Conservation (phyloP, 2,888 invertebrate species). For the Coleophora deauratella region DNA sequence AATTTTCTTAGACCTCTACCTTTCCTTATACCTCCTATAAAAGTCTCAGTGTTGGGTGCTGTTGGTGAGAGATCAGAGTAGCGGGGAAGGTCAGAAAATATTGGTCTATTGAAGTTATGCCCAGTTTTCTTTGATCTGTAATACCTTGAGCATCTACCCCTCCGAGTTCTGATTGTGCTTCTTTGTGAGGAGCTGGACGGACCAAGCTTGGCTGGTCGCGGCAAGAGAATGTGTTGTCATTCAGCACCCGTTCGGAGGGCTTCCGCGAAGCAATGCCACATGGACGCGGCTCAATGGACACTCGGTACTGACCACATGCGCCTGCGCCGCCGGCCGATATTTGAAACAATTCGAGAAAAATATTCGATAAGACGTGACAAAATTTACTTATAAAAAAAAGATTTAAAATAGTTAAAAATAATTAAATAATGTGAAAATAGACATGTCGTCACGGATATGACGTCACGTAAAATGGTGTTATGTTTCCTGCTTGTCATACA, state of each 20-base stretch:
- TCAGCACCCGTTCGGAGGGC: conserved; percentile 50
- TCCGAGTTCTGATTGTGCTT: conserved; percentile 2
- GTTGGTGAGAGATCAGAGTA: too few relatives aligned
- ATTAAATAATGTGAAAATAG: too few relatives aligned
- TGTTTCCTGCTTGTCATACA: too few relatives aligned
- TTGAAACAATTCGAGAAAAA: not conserved
- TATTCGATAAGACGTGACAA: too few relatives aligned
- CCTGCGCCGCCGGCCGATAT: not conserved
- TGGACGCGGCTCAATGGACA: conserved; percentile 35
- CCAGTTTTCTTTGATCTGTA: too few relatives aligned
- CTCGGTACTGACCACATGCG: conserved; percentile 24
- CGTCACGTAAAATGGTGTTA: too few relatives aligned
- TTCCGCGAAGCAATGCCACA: conserved; percentile 57
- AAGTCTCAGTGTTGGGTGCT: too few relatives aligned
- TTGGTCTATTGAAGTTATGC: not conserved
- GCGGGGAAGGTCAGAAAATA: not conserved
- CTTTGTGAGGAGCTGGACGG: conserved; percentile 17
- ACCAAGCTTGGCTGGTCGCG: conserved; percentile 21
- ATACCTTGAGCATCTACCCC: not conserved
- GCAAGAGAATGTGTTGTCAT: conserved; percentile 62
- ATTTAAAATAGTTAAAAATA: too few relatives aligned
- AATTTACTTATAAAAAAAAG: too few relatives aligned
- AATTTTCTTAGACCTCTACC: conserved; percentile 18
- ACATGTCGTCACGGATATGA: too few relatives aligned
- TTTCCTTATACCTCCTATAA: too few relatives aligned